Percentiles rank a stretch among this genome's conserved stretches.
These are phyloP conservation scores for Salvator merianae DNA, from an alignment of 2,113 vertebrate genomes.

Conservation along the genomic window DNA sequence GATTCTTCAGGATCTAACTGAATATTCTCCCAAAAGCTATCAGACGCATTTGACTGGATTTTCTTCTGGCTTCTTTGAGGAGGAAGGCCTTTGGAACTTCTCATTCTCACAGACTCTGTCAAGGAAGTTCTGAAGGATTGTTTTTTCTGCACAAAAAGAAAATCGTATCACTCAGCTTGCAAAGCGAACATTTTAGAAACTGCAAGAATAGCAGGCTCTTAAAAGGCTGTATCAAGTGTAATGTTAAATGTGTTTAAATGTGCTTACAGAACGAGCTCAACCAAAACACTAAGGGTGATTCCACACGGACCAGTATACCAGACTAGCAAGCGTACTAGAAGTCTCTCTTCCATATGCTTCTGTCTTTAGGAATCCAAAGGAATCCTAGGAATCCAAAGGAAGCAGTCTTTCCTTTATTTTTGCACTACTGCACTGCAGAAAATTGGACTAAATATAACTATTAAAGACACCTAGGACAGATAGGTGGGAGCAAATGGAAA, in stretches of 20 bases:
- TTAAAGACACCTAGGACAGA: not conserved
- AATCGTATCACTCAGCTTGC: not conserved
- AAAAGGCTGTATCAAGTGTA: not conserved
- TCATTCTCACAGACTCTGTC: not conserved
- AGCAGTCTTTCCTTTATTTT: not conserved
- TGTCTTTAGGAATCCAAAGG: not conserved
- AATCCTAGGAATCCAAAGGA: not conserved
- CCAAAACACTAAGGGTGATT: not conserved
- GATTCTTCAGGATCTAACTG: not conserved
- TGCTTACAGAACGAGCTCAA: no score
- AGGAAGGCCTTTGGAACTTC: not conserved
- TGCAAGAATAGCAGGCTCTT: not conserved
- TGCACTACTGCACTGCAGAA: not conserved
- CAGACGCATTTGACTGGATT: not conserved
- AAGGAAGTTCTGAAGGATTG: conserved; percentile 37
- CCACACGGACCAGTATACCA: no score
- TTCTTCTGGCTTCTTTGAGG: conserved; percentile 16
- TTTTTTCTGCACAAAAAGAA: conserved; percentile 21
- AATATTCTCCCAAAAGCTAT: not conserved
- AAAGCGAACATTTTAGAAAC: not conserved
- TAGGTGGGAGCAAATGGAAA: not conserved
- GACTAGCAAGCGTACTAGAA: no score
- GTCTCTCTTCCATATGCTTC: no score
- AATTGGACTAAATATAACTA: not conserved
- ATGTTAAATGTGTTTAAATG: no score